Evolutionary conservation across 2,797 vertebrate genomes (phyloP).

Genomic region (Smutsia gigantea): DNA sequence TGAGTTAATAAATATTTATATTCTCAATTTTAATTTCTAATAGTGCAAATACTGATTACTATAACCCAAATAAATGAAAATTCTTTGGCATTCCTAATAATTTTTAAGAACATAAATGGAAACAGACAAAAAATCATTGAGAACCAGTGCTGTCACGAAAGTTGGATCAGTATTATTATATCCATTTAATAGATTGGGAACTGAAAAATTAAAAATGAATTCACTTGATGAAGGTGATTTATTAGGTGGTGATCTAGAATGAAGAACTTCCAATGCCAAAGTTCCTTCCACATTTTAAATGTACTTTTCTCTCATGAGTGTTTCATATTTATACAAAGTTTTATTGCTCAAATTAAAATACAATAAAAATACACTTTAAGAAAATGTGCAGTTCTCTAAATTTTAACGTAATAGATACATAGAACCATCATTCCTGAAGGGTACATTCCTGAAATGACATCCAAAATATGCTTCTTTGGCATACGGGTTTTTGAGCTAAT

Average conservation of each 20-base stretch:
- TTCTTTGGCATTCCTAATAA: conserved; percentile 23
- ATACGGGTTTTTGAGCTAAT: not conserved
- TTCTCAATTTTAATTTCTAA: not conserved
- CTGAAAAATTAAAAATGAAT: conserved; percentile 19
- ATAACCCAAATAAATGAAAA: not conserved
- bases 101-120: conserved; percentile 8
- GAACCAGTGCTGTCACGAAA: not conserved
- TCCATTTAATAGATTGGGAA: not conserved
- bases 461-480: not conserved
- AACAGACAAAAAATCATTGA: not conserved
- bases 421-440: not conserved
- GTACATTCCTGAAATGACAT: too few relatives aligned
- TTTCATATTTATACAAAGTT: not conserved
- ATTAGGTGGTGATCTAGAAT: not conserved
- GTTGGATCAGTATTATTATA: not conserved
- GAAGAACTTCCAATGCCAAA: not conserved
- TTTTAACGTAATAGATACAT: not conserved
- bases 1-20: not conserved
- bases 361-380: not conserved
- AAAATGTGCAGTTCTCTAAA: not conserved
- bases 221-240: conserved; percentile 1
- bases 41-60: not conserved
- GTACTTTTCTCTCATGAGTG: not conserved
- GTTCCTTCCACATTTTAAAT: conserved; percentile 39
- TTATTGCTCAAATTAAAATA: conserved; percentile 16